Base-by-base conservation (phyloP, 2,888 invertebrate species). In the Meganola albula region DNA sequence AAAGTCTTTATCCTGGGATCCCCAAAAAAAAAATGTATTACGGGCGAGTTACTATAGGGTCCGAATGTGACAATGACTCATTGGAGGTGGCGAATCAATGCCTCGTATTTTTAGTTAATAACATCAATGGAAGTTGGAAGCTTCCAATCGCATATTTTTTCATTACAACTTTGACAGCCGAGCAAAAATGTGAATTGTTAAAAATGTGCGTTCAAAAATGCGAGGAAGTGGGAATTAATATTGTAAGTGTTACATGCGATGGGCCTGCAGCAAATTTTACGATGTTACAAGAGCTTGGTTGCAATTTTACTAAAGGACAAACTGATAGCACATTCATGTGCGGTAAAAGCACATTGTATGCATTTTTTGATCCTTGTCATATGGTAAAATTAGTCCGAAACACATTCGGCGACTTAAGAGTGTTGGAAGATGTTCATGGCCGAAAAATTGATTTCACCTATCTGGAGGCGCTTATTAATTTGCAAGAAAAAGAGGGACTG, bases 351-450 rank as follows among this genome's bases (percentile, higher is more conserved):
- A n/a, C n/a, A n/a, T n/a, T n/a, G n/a, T n/a, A n/a, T n/a, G n/a
- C n/a, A n/a, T n/a, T n/a, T n/a, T n/a, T n/a, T n/a, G n/a, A n/a
- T n/a, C n/a, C 38, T 2, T 37, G 37, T 11, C 41, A 46, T 22
- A 42, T 49, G 41, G 4, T 45, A 1, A 49, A 46, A 28, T 12
- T 49, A 7, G 31, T 49, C 5, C n/a, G 38, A n/a, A 42, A 42
- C 12, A 18, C 30, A 9, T 31, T 42, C 10, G 42, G 24, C 20
- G 8, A 11, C 1, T 30, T 37, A 10, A 29, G 12, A 32, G 10
- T 23, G n/a, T n/a, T n/a, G n/a, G n/a, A n/a, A n/a, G n/a, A n/a
- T n/a, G n/a, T n/a, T n/a, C n/a, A n/a, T n/a, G n/a, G n/a, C n/a
- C n/a, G n/a, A n/a, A n/a, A n/a, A n/a, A n/a, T n/a, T n/a, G n/a